Evolutionary conservation across 2,113 vertebrate genomes (phyloP).

Genomic region (Hippoglossus stenolepis): DNA sequence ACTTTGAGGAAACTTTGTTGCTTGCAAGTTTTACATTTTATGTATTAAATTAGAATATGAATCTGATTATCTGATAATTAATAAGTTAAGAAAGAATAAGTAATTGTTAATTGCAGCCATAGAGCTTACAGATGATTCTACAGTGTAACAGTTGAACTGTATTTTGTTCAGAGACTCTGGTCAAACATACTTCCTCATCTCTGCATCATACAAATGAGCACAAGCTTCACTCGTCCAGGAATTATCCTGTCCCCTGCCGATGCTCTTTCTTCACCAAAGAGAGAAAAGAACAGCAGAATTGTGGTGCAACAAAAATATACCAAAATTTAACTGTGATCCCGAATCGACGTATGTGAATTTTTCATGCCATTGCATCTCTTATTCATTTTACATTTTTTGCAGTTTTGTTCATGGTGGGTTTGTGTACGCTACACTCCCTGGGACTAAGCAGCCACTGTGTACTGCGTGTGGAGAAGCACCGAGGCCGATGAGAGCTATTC

Average conservation of each 20-base stretch:
- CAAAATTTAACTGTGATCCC: background rate
- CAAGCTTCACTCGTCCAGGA: background rate
- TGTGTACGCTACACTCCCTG: background rate
- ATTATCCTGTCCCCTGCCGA: background rate
- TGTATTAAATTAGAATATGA: too few relatives aligned
- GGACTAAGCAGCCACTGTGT: background rate
- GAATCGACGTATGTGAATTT: background rate
- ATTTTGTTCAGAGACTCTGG: too few relatives aligned
- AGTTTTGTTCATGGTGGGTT: background rate
- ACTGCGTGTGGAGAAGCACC: background rate
- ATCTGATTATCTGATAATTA: too few relatives aligned
- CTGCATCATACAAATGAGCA: background rate
- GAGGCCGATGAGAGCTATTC: conserved; percentile 17
- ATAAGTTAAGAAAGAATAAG: too few relatives aligned
- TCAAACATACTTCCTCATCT: background rate
- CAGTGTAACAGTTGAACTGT: too few relatives aligned
- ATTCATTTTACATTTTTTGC: background rate
- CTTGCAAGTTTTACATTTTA: too few relatives aligned
- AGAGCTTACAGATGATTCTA: too few relatives aligned
- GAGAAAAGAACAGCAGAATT: background rate
- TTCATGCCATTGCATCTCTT: background rate
- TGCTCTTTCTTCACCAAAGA: background rate
- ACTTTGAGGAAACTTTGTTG: too few relatives aligned
- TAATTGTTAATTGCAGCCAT: too few relatives aligned
- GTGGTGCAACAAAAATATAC: background rate